Conservation (phyloP, 2,888 invertebrate species). For the Ametastegia equiseti region DNA sequence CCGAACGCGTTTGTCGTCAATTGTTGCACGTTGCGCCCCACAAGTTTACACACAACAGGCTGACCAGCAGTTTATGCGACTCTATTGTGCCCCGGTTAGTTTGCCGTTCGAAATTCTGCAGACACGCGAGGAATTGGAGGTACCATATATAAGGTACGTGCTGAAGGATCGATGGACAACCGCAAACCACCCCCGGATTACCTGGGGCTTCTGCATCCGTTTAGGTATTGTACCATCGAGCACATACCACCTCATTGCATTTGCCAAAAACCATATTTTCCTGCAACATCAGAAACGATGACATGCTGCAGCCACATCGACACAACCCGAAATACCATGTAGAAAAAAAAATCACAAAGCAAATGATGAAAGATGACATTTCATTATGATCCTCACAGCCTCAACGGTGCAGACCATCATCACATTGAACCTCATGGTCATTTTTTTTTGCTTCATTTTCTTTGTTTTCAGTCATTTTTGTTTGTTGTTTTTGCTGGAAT, state of each 20-base stretch:
- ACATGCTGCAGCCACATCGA: background rate
- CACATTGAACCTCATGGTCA: no score
- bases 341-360: background rate
- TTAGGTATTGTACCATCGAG: background rate
- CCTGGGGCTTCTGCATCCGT: background rate
- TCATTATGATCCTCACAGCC: no score
- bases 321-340: no score
- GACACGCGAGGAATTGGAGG: background rate
- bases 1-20: constrained; percentile 69
- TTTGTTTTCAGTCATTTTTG: background rate
- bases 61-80: constrained; percentile 70
- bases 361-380: background rate
- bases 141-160: background rate
- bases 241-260: background rate
- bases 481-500: background rate
- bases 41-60: constrained; percentile 73
- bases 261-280: background rate
- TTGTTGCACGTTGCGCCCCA: constrained; percentile 70
- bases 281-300: background rate
- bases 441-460: background rate
- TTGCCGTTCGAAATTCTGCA: constrained; percentile 16
- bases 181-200: constrained; percentile 11
- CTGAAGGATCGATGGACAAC: constrained; percentile 23
- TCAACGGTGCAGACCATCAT: no score
- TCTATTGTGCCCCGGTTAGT: constrained; percentile 63